phyloP scores from a whole-genome alignment of 2,113 vertebrate species.

The Myxocyprinus asiaticus region DNA sequence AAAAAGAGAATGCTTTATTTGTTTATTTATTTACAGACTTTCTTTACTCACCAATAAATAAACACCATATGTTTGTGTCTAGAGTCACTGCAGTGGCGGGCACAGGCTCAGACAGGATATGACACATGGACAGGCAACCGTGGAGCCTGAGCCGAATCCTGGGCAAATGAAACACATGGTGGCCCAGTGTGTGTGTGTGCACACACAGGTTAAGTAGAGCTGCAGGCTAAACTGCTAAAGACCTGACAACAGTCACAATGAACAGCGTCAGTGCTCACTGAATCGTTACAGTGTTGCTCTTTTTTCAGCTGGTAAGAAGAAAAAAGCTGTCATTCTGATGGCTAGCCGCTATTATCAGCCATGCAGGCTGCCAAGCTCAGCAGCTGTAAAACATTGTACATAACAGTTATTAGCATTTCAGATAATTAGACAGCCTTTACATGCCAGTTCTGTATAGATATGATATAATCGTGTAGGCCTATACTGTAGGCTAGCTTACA shows the following conservation, averaged over 20 bases:
- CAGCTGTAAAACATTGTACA: slow-evolving; percentile 14
- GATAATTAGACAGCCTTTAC: slow-evolving; percentile 1
- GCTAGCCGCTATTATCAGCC: slow-evolving; percentile 4
- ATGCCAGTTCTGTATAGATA: not conserved
- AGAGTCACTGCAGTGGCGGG: slow-evolving; percentile 40
- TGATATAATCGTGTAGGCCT: too few relatives aligned
- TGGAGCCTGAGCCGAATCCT: slow-evolving; percentile 33
- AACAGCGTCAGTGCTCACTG: slow-evolving; percentile 21
- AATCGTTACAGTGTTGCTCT: not conserved
- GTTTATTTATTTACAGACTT: not conserved
- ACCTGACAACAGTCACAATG: slow-evolving; percentile 39
- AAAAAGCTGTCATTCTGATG: too few relatives aligned
- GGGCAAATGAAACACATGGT: slow-evolving; percentile 31
- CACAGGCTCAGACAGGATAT: slow-evolving; percentile 55
- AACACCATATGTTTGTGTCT: slow-evolving; percentile 57
- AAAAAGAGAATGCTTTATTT: not conserved
- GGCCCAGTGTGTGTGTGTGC: slow-evolving; percentile 13
- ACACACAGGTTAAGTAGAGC: slow-evolving; percentile 37
- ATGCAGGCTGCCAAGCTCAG: slow-evolving; percentile 19
- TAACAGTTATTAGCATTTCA: not conserved
- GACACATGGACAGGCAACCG: slow-evolving; percentile 35
- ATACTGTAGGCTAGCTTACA: too few relatives aligned
- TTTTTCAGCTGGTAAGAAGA: too few relatives aligned
- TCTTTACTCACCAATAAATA: slow-evolving; percentile 22
- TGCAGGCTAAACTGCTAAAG: slow-evolving; percentile 23